Evolutionary conservation across 1,140 invertebrate genomes (phyloP), one percentile per base, ranked within the genome.

Genomic region (Maconellicoccus hirsutus): DNA sequence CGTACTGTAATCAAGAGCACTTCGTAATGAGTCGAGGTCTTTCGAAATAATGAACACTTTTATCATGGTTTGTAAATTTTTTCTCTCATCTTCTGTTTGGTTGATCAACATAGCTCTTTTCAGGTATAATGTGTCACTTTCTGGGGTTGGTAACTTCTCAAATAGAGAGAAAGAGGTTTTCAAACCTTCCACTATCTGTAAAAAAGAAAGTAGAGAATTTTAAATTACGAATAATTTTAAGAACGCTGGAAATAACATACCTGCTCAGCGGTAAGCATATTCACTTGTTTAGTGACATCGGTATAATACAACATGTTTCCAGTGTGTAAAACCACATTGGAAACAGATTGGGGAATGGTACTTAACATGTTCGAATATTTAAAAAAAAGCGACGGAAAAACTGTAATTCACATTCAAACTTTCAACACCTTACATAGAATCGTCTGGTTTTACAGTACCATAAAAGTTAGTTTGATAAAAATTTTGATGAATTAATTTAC

Each of bases 241-340:
- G 12, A 69, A 69, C 7, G 12, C 12, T 16, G 16, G 61, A 38
- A 39, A 29, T 7, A 71, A 59, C 76, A 80, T 79, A 92, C 91
- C 84, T 95, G 92, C 78, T 93, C 89, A 61, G 86, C 87, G 23
- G 91, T 85, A 80, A 86, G 89, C 77, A 91, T 87, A 73, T 87
- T 88, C 70, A 89, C 86, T 78, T 92, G 92, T 79, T 88, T 89
- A 77, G 90, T 92, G 21, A 92, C 82, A 76, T 91, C 86, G 77
- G 90, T 88, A 72, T 91, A 84, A 75, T 86, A 87, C 33, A 94
- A 83, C 73, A 94, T 90, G 80, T 95, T 94, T 71, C 92, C 92
- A 38, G 91, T 93, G 75, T 91, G 89, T 72, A 94, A 85, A 70
- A 81, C 76, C 33, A 81, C 73, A 71, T 79, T 79, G 4, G 73